A percentile compares a stretch with the other conserved stretches of the same genome.
phyloP scores from a whole-genome alignment of 2,113 vertebrate species.

The Labeo rohita region DNA sequence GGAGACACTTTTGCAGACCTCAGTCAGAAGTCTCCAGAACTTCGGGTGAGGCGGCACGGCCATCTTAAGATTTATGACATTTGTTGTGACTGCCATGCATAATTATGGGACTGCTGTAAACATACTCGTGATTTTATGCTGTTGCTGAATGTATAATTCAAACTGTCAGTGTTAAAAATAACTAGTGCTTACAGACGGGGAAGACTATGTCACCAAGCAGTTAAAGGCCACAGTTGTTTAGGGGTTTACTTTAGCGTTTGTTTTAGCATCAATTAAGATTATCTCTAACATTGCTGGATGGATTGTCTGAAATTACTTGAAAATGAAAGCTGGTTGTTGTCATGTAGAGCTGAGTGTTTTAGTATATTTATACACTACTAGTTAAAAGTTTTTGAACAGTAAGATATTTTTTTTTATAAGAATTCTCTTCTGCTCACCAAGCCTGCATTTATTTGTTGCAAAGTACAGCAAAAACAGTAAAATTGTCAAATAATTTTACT shows the following conservation, averaged over 20 bases:
- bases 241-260: background rate
- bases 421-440: no score
- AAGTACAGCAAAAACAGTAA: no score
- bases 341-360: background rate
- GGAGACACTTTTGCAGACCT: constrained; percentile 96
- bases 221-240: background rate
- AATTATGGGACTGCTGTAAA: constrained; percentile 7
- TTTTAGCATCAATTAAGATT: background rate
- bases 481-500: no score
- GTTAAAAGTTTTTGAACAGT: no score
- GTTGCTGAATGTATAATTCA: background rate
- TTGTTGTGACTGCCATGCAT: background rate
- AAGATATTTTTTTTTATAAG: no score
- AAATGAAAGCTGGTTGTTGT: background rate
- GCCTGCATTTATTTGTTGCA: no score
- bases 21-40: constrained; percentile 97
- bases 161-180: constrained; percentile 7
- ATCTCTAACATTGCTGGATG: background rate
- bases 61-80: background rate
- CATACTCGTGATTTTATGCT: background rate
- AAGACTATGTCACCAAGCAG: background rate
- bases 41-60: constrained; percentile 77
- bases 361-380: background rate
- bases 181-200: background rate
- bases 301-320: background rate